Conservation (phyloP, 2,113 vertebrate species). For the Trogon melanurus region DNA sequence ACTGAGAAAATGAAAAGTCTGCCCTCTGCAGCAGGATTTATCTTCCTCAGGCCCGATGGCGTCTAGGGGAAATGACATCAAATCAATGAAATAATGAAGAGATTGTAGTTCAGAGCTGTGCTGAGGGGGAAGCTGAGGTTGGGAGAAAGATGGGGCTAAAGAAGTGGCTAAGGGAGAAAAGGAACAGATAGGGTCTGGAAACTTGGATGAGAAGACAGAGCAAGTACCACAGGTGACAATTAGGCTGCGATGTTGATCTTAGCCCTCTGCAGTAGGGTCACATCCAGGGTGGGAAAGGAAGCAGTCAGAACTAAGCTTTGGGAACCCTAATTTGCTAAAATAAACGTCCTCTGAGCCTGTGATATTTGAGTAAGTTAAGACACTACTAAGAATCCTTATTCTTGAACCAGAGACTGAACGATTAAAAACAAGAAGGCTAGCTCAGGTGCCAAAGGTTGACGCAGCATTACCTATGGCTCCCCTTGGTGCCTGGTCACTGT, state of each 20-base stretch:
- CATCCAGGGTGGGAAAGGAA: not conserved
- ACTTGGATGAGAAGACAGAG: not conserved
- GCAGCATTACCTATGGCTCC: not conserved
- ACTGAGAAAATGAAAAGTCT: not conserved
- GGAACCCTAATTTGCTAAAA: not conserved
- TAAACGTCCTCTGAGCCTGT: not conserved
- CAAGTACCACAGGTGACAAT: not conserved
- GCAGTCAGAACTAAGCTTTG: not conserved
- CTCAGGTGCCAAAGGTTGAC: rapidly evolving
- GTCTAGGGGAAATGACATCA: not conserved
- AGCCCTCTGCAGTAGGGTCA: not conserved
- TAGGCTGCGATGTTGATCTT: not conserved
- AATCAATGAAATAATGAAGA: not conserved
- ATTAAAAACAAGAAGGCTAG: not conserved
- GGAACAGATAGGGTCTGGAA: not conserved
- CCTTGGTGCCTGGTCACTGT: not conserved
- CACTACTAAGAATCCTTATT: not conserved
- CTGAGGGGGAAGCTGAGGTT: not conserved
- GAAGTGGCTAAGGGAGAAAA: not conserved
- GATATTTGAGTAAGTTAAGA: not conserved
- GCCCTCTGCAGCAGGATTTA: not conserved
- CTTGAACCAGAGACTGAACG: not conserved
- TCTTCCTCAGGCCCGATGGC: not conserved
- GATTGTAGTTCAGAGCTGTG: not conserved
- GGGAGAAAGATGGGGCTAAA: not conserved